Conservation (phyloP, 1,140 invertebrate species). For the Drosophila tropicalis region DNA sequence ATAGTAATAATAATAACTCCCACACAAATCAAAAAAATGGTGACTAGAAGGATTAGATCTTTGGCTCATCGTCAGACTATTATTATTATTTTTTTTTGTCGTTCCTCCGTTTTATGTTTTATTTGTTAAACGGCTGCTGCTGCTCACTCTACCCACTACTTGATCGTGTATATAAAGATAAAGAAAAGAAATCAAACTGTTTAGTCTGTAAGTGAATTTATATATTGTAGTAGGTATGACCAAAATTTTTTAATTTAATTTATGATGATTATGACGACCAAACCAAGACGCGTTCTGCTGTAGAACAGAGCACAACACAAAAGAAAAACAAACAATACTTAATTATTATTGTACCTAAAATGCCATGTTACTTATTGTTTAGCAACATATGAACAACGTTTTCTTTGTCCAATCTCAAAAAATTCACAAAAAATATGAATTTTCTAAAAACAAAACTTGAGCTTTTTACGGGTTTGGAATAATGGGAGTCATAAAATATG, state of each 20-base stretch:
- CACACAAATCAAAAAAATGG: constrained; percentile 28
- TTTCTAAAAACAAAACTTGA: constrained; percentile 18
- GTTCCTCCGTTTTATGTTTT: constrained; percentile 1
- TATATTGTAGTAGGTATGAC: constrained; percentile 46
- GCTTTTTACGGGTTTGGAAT: no score
- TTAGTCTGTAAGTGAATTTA: constrained; percentile 58
- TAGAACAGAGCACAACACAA: constrained; percentile 36
- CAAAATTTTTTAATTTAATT: constrained; percentile 64
- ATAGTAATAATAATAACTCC: constrained; percentile 37
- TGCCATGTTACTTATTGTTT: constrained; percentile 76
- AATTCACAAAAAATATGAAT: constrained; percentile 30
- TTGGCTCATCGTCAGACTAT: not conserved
- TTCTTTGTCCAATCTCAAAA: constrained; percentile 31
- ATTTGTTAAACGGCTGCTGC: constrained; percentile 49
- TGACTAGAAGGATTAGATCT: constrained; percentile 17
- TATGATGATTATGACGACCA: constrained; percentile 42
- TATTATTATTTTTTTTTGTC: constrained; percentile 1
- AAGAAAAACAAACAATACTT: not conserved
- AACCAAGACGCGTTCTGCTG: constrained; percentile 20
- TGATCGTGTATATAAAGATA: constrained; percentile 61
- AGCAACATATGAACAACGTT: constrained; percentile 43
- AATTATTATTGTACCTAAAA: constrained; percentile 44
- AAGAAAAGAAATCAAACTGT: constrained; percentile 30
- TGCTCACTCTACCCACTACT: constrained; percentile 32
- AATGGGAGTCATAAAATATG: no score